Base-by-base conservation (phyloP, 2,113 vertebrate genomes). In the Malurus cyaneus region DNA sequence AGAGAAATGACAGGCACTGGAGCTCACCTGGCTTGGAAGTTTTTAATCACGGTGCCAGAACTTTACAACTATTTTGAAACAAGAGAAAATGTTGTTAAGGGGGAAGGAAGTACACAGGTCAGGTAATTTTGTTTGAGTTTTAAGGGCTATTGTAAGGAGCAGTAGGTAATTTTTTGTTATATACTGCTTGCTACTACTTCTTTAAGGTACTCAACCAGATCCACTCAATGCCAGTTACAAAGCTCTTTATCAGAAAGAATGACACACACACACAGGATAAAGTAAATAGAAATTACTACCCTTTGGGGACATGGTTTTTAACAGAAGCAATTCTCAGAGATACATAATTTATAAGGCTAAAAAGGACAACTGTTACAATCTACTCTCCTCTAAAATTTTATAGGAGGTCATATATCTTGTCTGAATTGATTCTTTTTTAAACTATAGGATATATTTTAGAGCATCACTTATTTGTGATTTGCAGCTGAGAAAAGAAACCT, bases 321-420 rank as follows among this genome's bases (percentile, higher is more conserved):
- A 82, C 92, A 89, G 67, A 56, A 94, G 50, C 81, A 80, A 26
- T 94, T 92, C 76, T 95, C 67, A 88, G 66, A 39, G 7, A 96
- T 95, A 77, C 50, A 94, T 91, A 94, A 94, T 89, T 96, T 90
- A 96, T 92, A 88, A 90, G 72, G 47, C 64, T 82, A 94, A 86
- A 92, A 96, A 70, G 79, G 85, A 93, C 76, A 85, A 77, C 41
- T 93, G 47, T 66, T 89, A 88, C 41, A 86, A 96, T 89, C 65
- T 66, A 88, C 54, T 88, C 56, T 44, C 15, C 67, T 79, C 80
- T 96, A 83, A 86, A 86, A 86, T 88, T 92, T 93, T 91, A 80
- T 69, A 73, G 20, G 19, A 89, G 67, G 53, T 66, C 41, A 83
- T 88, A 39, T 80, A 88, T 88, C 64, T 78, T 64, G 10, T 44